Evolutionary conservation across 53 echinoderm and acorn worm genomes (phyloP), one percentile per base, ranked within the genome.

Genomic region (Luidia sarsii): DNA sequence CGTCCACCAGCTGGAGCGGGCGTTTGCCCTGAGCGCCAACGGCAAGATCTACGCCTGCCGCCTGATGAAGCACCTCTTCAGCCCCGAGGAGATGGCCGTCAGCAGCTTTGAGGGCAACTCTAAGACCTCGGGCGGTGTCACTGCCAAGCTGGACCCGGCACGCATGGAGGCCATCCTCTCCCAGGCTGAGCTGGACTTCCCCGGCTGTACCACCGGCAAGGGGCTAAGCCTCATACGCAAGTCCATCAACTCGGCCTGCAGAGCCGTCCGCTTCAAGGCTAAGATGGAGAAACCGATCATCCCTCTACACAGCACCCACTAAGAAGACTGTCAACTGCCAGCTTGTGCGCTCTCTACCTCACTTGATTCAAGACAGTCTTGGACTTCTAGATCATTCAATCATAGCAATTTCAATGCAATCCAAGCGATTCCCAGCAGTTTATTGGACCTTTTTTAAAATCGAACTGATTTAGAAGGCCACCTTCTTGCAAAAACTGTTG

Each of bases 111-210:
- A 57, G 6, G 74, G 74, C 57, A 21, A 57, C 16, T 38, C 41
- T 43, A 74, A 56, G 27, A 74, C 41, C 13, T 57, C 30, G 18
- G 57, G 29, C 2, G 74, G 74, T 14, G 24, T 23, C 25, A 74
- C 74, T 15, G 56, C 27, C 16, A 55, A 41, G 25, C 33, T 74
- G 19, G 74, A 74, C 29, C 74, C 11, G 0, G 36, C 14, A n/a
- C 74, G 74, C 31, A 56, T 74, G 39, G 37, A 74, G 18, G 74
- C 74, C 57, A 74, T 74, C 57, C 57, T 74, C 57, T 37, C 56
- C 7, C 74, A 74, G 30, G 37, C 38, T 11, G 74, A 74, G 41
- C 29, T 39, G 56, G 74, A 74, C 25, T 74, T 57, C 29, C 74
- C 74, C 3, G 74, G 74, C 39, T 57, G 56, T 57, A 74, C 45